phyloP scores from a whole-genome alignment of 2,888 invertebrate species.

The Nasonia oneida region DNA sequence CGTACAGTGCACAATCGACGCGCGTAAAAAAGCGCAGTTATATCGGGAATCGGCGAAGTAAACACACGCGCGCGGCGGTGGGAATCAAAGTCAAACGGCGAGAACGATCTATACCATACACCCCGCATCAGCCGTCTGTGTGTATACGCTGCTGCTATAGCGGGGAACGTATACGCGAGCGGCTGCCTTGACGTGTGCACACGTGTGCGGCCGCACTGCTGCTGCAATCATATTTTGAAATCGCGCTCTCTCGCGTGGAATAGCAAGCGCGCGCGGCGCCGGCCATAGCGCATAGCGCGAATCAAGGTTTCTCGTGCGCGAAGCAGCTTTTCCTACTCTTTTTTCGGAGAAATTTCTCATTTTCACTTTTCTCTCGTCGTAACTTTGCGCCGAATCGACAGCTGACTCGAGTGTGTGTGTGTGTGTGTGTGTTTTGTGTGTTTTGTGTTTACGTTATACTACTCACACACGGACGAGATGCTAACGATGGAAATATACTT shows the following conservation, averaged over 20 bases:
- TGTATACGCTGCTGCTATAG: not conserved
- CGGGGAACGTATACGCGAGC: not conserved
- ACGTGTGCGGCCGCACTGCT: slow-evolving; percentile 2
- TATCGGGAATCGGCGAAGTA: slow-evolving; percentile 15
- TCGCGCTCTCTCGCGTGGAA: slow-evolving; percentile 46
- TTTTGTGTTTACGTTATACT: no score
- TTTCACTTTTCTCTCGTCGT: not conserved
- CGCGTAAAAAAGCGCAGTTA: not conserved
- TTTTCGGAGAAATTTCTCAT: slow-evolving; percentile 7
- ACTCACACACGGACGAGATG: not conserved
- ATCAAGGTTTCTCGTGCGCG: slow-evolving; percentile 13
- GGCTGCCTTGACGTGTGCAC: slow-evolving; percentile 24
- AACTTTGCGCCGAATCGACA: not conserved
- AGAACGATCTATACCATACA: not conserved
- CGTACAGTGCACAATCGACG: not conserved
- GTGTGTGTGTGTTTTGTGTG: no score
- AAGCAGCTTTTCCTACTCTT: not conserved
- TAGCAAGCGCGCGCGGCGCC: slow-evolving; percentile 30
- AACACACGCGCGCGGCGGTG: not conserved
- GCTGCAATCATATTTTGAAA: slow-evolving; percentile 53
- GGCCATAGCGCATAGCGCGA: not conserved
- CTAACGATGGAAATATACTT: not conserved
- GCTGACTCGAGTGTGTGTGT: no score
- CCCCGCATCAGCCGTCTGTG: not conserved
- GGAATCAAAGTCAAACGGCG: slow-evolving; percentile 6